phyloP scores from a whole-genome alignment of 2,113 vertebrate genomes.

The Tenrec ecaudatus region DNA sequence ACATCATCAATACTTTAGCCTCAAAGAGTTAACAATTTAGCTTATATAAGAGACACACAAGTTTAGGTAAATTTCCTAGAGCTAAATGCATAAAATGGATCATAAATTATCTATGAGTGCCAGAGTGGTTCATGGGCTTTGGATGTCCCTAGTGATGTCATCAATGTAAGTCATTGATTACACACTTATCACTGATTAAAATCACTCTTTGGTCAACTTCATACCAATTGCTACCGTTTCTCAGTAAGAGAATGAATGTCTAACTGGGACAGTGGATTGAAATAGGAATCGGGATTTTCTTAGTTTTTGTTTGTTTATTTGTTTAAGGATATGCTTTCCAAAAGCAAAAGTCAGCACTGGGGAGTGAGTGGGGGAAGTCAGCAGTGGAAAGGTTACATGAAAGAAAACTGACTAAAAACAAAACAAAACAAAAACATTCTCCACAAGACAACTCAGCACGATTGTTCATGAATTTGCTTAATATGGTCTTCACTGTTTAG shows the following conservation, averaged over 20 bases:
- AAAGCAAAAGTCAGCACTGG: slow-evolving; percentile 31
- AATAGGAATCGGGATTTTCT: slow-evolving; percentile 1
- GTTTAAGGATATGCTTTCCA: not conserved
- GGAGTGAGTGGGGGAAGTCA: not conserved
- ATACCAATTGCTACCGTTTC: not conserved
- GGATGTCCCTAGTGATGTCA: not conserved
- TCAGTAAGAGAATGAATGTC: not conserved
- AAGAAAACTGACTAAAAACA: not conserved
- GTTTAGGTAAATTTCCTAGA: slow-evolving; percentile 29
- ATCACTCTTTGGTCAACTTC: not conserved
- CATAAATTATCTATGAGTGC: not conserved
- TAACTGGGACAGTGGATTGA: not conserved
- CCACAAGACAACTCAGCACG: not conserved
- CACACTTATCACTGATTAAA: not conserved
- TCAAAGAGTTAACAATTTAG: slow-evolving; percentile 36
- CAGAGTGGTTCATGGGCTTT: not conserved
- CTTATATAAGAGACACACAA: not conserved
- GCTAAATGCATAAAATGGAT: not conserved
- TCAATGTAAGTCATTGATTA: not conserved
- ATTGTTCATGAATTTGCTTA: slow-evolving; percentile 8
- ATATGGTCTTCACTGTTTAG: not conserved
- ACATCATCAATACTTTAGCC: not conserved
- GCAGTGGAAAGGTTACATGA: not conserved
- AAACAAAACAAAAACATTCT: not conserved
- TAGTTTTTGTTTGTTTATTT: not conserved